phyloP scores from a whole-genome alignment of 2,797 vertebrate species.

The Nannoperca australis region DNA sequence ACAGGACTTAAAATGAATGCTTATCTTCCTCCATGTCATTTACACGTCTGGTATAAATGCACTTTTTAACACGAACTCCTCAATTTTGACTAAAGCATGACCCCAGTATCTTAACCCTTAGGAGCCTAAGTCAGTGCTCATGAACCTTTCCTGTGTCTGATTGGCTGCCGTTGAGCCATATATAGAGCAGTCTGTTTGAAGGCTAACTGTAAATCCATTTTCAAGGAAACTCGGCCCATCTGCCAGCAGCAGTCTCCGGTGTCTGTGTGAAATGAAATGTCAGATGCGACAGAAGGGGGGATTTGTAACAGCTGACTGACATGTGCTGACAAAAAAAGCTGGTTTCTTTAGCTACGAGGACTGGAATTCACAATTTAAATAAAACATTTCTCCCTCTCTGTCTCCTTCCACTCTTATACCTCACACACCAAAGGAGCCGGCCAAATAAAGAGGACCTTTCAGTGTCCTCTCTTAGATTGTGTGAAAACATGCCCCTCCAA shows the following conservation, averaged over 20 bases:
- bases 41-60: neutral
- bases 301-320: slow-evolving; percentile 54
- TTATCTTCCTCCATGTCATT: neutral
- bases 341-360: slow-evolving; percentile 12
- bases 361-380: slow-evolving; percentile 31
- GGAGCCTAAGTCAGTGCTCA: neutral
- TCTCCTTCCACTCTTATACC: slow-evolving; percentile 21
- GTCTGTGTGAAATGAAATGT: slow-evolving; percentile 57
- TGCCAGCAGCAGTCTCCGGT: slow-evolving; percentile 32
- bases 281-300: slow-evolving; percentile 36
- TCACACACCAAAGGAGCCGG: slow-evolving; percentile 18
- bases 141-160: slow-evolving; percentile 12
- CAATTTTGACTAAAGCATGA: neutral
- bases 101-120: neutral
- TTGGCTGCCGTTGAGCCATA: slow-evolving; percentile 23
- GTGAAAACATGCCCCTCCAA: slow-evolving; percentile 34
- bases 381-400: slow-evolving; percentile 12
- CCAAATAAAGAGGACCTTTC: slow-evolving; percentile 43
- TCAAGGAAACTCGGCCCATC: slow-evolving; percentile 50
- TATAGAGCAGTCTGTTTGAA: slow-evolving; percentile 38
- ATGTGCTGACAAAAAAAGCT: slow-evolving; percentile 29
- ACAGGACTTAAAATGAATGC: neutral
- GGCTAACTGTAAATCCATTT: slow-evolving; percentile 53
- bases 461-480: slow-evolving; percentile 41
- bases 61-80: neutral